Conservation (phyloP, 2,113 vertebrate genomes). For the Sinosuthora webbiana region DNA sequence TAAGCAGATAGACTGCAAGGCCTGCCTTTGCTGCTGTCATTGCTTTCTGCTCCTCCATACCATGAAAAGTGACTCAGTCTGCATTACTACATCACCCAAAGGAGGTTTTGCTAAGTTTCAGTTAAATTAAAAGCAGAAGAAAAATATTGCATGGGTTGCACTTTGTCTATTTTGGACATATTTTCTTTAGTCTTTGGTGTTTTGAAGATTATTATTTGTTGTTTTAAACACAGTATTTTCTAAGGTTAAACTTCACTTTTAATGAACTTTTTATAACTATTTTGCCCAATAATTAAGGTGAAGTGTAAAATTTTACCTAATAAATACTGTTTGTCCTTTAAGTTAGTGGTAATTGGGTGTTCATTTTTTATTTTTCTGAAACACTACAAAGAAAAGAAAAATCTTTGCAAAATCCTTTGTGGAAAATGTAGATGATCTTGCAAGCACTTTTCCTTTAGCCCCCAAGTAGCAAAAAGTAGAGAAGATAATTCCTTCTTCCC, state of each 20-base stretch:
- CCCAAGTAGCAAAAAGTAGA: not conserved
- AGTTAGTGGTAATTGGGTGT: not conserved
- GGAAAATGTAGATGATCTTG: not conserved
- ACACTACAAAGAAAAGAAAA: not conserved
- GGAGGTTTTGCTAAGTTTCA: conserved; percentile 57
- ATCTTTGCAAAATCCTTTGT: not conserved
- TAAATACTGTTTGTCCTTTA: not conserved
- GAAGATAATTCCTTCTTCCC: not conserved
- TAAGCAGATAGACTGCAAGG: conserved; percentile 83
- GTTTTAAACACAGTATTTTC: not conserved
- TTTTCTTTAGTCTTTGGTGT: conserved; percentile 25
- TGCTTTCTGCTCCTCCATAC: conserved; percentile 84
- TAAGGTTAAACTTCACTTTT: not conserved
- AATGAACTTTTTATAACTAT: not conserved
- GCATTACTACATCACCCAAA: conserved; percentile 64
- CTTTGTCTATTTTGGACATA: conserved; percentile 55
- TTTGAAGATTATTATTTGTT: conserved; percentile 2
- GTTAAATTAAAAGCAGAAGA: conserved; percentile 65
- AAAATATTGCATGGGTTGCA: conserved; percentile 73
- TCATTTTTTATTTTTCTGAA: conserved; percentile 1
- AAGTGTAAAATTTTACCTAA: conserved; percentile 29
- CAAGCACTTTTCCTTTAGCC: not conserved
- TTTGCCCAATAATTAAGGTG: not conserved
- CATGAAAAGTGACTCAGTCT: conserved; percentile 69
- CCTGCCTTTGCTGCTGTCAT: conserved; percentile 81